These are phyloP conservation scores for Planococcus citri DNA, from an alignment of 1,140 invertebrate species.

Conservation along the genomic window DNA sequence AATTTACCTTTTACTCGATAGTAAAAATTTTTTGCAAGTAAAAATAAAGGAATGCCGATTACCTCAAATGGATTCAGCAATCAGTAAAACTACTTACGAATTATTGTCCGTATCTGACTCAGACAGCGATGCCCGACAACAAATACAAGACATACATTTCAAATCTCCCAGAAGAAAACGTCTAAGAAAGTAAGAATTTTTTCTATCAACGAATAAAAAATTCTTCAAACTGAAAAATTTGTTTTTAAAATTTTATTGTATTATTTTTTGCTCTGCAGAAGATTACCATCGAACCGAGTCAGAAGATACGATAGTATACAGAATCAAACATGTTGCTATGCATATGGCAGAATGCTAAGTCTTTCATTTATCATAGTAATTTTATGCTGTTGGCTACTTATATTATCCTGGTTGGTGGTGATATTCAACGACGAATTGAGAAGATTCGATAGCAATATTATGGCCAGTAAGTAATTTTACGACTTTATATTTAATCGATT, in stretches of 20 bases:
- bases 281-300: neutral
- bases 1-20: neutral
- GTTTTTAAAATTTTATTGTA: no score
- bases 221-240: no score
- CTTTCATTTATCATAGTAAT: neutral
- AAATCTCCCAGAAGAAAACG: neutral
- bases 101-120: neutral
- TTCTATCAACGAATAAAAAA: neutral
- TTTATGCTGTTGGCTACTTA: constrained; percentile 4
- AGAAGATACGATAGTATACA: neutral
- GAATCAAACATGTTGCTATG: neutral
- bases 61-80: constrained; percentile 2
- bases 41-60: neutral
- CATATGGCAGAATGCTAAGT: neutral
- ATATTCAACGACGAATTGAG: constrained; percentile 9
- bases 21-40: neutral
- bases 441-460: constrained; percentile 8
- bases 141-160: neutral
- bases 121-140: neutral
- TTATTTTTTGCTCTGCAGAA: neutral
- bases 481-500: neutral
- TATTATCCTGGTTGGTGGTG: constrained; percentile 9
- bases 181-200: constrained; percentile 3
- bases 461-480: neutral
- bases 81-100: constrained; percentile 12